Evolutionary conservation across 2,113 vertebrate species (phyloP).

Genomic region (Melanocharis versteri): DNA sequence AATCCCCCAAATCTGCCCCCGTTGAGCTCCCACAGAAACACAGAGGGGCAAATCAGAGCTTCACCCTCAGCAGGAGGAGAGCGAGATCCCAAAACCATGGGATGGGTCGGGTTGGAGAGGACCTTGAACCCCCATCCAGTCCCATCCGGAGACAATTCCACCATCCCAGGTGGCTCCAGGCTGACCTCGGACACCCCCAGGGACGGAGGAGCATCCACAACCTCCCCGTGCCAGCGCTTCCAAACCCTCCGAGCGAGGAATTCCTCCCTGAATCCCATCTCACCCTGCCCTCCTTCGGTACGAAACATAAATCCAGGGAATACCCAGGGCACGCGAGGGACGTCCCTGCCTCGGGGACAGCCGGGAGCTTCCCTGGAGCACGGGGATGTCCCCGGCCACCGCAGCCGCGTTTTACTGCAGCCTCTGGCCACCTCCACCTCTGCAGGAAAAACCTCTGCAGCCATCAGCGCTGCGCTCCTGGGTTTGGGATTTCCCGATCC

Average conservation of each 20-base stretch:
- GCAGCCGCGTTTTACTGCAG: not conserved
- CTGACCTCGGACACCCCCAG: not conserved
- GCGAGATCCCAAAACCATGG: not conserved
- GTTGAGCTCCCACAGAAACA: accelerated
- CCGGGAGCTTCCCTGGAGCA: not conserved
- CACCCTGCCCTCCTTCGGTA: not conserved
- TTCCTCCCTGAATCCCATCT: not conserved
- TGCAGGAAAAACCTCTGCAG: not conserved
- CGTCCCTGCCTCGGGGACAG: accelerated
- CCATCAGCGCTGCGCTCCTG: accelerated
- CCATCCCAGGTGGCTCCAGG: not conserved
- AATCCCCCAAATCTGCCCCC: not conserved
- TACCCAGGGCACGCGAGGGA: accelerated
- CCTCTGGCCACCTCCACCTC: accelerated
- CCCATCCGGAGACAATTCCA: not conserved
- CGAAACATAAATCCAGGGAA: accelerated
- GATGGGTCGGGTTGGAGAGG: not conserved
- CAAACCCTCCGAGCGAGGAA: accelerated
- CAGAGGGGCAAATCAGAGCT: not conserved
- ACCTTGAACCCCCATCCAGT: not conserved
- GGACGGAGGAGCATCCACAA: not conserved
- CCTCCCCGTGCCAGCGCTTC: accelerated
- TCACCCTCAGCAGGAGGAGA: not conserved
- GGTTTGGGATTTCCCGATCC: not conserved
- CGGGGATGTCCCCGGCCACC: not conserved